Evolutionary conservation across 2,888 invertebrate species (phyloP), one percentile per base, ranked within the genome.

Genomic region (Mantis religiosa): DNA sequence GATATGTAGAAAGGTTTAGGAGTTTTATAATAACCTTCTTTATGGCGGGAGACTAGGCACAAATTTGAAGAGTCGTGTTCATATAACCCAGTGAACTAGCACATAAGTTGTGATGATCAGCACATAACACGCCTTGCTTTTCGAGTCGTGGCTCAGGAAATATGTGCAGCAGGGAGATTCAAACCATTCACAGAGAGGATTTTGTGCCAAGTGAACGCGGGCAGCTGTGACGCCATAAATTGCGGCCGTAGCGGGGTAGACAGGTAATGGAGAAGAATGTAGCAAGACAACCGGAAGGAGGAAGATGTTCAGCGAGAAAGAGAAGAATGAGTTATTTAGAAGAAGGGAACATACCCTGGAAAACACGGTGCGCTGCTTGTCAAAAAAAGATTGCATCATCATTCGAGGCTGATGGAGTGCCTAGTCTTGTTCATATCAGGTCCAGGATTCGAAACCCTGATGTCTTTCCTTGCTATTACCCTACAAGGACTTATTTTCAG

Each of bases 201-300:
- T 71, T 88, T 88, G 88, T 85, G 88, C 85, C 88, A 88, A 88
- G 88, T 88, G 88, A 88, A 88, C 88, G 85, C 85, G 88, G 41
- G 85, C 89, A 89, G 87, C 90, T 88, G 88, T 87, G 89, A 88
- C 88, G 89, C 87, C 86, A 89, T 89, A 89, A 88, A 90, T 88
- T 85, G 89, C 85, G 34, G 85, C 83, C 30, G 41, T 83, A 71
- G 86, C 89, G 88, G 84, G 90, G 89, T 86, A 89, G 90, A 71
- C 81, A 90, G 90, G 88, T 88, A 87, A 90, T 87, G 90, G 90
- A 88, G 90, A 90, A 87, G 88, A 85, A 89, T 89, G 88, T 89
- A 85, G 86, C 71, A 81, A 81, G 47, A 14, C n/a, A 47, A 54
- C 34, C 14, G 84, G 30, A 28, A n/a, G 84, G 15, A n/a, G 84